Evolutionary conservation across 2,888 invertebrate genomes (phyloP).

Genomic region (Caenorhabditis imperialis): DNA sequence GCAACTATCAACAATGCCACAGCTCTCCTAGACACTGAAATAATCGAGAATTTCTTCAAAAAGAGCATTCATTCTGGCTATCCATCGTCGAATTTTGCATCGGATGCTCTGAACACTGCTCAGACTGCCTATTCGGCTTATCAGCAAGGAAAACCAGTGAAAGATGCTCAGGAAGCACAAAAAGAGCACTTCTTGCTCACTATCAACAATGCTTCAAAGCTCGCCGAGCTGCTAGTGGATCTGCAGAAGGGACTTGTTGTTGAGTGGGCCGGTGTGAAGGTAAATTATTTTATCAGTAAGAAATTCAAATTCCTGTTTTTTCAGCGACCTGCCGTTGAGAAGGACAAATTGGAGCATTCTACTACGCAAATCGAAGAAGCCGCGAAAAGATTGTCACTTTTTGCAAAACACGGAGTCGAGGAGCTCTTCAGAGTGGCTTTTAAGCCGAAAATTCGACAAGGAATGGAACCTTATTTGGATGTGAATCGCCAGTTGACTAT

Average conservation of each 20-base stretch:
- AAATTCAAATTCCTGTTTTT: too few species aligned
- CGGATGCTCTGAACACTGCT: conserved; percentile 75
- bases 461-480: conserved; percentile 84
- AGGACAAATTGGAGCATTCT: conserved; percentile 83
- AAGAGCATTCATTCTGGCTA: conserved; percentile 65
- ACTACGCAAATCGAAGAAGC: conserved; percentile 75
- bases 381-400: conserved; percentile 57
- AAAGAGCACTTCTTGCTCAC: conserved; percentile 83
- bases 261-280: conserved; percentile 60
- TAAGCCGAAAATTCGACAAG: conserved; percentile 82
- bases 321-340: conserved; percentile 79
- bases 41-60: conserved; percentile 85
- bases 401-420: conserved; percentile 65
- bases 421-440: conserved; percentile 87
- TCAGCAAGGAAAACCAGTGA: conserved; percentile 63
- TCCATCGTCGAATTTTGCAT: conserved; percentile 72
- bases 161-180: conserved; percentile 71
- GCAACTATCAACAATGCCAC: conserved; percentile 91
- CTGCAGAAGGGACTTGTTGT: conserved; percentile 82
- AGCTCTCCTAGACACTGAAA: conserved; percentile 88
- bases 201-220: conserved; percentile 91
- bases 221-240: conserved; percentile 91
- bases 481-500: conserved; percentile 88
- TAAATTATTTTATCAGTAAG: too few species aligned
- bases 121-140: conserved; percentile 71